phyloP scores from a whole-genome alignment of 2,113 vertebrate genomes.

The Oceanites oceanicus region DNA sequence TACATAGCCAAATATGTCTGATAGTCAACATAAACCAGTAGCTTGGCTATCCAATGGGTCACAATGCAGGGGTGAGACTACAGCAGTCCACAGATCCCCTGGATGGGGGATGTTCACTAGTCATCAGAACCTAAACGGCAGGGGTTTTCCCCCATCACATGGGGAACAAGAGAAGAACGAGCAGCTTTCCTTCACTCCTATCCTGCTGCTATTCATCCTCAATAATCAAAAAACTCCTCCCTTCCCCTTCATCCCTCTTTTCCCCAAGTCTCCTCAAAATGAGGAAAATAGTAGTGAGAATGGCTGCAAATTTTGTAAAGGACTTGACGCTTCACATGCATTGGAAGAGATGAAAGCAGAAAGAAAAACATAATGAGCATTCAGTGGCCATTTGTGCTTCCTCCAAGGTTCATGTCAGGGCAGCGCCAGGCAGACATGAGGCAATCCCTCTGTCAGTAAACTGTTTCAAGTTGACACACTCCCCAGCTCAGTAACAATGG shows the following conservation, averaged over 20 bases:
- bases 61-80: not conserved
- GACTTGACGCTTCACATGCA: not conserved
- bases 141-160: not conserved
- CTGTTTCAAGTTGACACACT: not conserved
- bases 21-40: not conserved
- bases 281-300: not conserved
- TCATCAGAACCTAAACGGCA: not conserved
- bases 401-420: not conserved
- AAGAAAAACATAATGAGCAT: not conserved
- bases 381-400: not conserved
- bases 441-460: not conserved
- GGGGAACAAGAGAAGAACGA: not conserved
- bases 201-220: not conserved
- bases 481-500: not conserved
- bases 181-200: not conserved
- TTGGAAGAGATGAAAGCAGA: not conserved
- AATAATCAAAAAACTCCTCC: not conserved
- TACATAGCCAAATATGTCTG: not conserved
- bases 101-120: not conserved
- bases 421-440: not conserved
- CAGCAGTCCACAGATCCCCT: not conserved
- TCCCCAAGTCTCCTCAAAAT: not conserved
- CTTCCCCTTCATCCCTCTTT: not conserved
- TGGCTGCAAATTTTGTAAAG: not conserved
- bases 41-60: not conserved